Evolutionary conservation across 2,888 invertebrate species (phyloP), one percentile per base, ranked within the genome.

Genomic region (Siphlonurus alternatus): DNA sequence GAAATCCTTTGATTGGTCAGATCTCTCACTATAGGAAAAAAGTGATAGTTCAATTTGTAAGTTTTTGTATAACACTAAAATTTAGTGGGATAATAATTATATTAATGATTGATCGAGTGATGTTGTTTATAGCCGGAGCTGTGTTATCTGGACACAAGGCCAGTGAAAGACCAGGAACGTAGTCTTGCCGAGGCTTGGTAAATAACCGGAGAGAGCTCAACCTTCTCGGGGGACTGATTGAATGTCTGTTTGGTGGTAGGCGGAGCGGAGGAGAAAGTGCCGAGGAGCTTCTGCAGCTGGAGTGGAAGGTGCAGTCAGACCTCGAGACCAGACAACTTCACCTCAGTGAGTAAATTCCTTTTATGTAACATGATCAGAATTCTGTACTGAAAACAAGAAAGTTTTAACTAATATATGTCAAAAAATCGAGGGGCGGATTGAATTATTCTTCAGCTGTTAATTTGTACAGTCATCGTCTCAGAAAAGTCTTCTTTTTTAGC

Each of bases 111-210:
- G 38, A 20, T 38, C 18, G 59, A 54, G 66, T 65, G 60, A 66
- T 61, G 65, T 68, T 70, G 65, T 66, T 72, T 72, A 18, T 71
- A 91, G 81, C 85, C 84, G 77, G 80, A 87, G 67, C 78, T 97
- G 18, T 82, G 86, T 15, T 93, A 94, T 73, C 77, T 97, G 70
- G 96, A 97, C 75, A 92, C 92, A 71, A 78, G 93, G 22, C 96
- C 97, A 0, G 87, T 96, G 20, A 94, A 93, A 75, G 87, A 89
- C 0, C 81, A 87, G 62, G 97, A 97, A 73, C 81, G 96, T 66
- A 91, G 92, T 0, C 94, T 93, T 74, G 92, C 92, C 0, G 90
- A 90, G 76, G 95, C 96, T n/a, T 97, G 96, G 95, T 89, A 82
- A 74, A 56, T 20, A 56, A 51, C n/a, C n/a, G 10, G 7, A 20